Evolutionary conservation across 1,140 invertebrate species (phyloP), one percentile per base, ranked within the genome.

Genomic region (Hesperophylax magnus): DNA sequence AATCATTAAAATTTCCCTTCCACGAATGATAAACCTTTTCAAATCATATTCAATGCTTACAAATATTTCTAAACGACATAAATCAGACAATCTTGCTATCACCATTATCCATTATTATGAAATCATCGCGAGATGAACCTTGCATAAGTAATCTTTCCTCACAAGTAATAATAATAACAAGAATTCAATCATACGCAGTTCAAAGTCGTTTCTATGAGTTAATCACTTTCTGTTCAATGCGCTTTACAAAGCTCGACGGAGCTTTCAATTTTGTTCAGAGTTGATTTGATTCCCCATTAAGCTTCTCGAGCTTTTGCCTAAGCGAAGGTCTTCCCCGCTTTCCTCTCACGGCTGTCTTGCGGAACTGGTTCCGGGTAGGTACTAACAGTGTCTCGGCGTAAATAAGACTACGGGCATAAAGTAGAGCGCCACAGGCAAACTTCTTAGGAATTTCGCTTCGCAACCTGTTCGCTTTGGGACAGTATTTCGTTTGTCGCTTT

Each of bases 261-360:
- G 58, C 58, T 61, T 61, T 61, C 58, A 61, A 61, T 61, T 61
- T 61, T 61, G 8, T 61, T 61, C 58, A 22, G 18, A 22, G 63
- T 27, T 67, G 63, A 67, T 31, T 67, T 31, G 63, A 67, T 67
- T 67, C 27, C 2, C 31, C 63, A 67, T 67, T 67, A 67, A 34
- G 63, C 63, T 34, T 31, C 63, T 15, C 17, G 63, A 31, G 31
- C 63, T 67, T 67, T 67, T 17, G 63, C 63, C 27, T n/a, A 27
- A 31, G 22, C 27, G 3, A 31, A 22, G 63, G 22, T 34, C 17
- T 34, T 67, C 63, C 63, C 11, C 63, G 3, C 63, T 14, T 65
- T 31, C 61, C 24, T 27, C 20, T 27, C 9, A 17, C 61, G 20
- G 22, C 27, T n/a, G 63, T 58, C 54, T 58, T 14, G 17, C 18